These are phyloP conservation scores for Stichopus horrens DNA, from an alignment of 53 echinoderm and acorn worm genomes.

Conservation along the genomic window DNA sequence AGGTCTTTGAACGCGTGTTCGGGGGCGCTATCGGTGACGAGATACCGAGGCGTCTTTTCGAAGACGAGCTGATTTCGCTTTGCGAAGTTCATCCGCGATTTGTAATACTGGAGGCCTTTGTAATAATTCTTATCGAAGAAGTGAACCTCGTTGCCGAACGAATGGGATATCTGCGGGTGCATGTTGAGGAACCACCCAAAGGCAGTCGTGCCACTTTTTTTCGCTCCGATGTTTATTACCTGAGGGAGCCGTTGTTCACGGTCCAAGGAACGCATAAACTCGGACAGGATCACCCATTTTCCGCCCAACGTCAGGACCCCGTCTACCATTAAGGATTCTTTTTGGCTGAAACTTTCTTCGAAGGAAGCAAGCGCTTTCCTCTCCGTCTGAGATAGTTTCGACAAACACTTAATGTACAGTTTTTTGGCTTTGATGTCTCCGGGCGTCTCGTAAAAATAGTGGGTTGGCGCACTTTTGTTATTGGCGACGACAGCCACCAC, in stretches of 20 bases:
- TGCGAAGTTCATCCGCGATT: conserved; percentile 63
- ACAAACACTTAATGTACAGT: conserved; percentile 11
- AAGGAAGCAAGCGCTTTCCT: neutral
- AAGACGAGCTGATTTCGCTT: conserved; percentile 47
- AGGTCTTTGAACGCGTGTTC: conserved; percentile 47
- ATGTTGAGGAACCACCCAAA: conserved; percentile 62
- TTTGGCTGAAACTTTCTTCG: neutral
- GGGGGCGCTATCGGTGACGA: conserved; percentile 58
- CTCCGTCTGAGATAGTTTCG: conserved; percentile 12
- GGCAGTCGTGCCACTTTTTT: conserved; percentile 81
- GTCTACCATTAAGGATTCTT: neutral
- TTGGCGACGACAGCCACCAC: neutral
- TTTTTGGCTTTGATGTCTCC: conserved; percentile 18
- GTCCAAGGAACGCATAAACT: conserved; percentile 39
- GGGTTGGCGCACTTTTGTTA: neutral
- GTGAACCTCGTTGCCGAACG: conserved; percentile 62
- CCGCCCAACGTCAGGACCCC: neutral
- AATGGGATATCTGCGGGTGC: conserved; percentile 63
- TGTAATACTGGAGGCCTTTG: conserved; percentile 62
- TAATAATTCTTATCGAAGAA: conserved; percentile 65
- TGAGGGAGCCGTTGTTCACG: conserved; percentile 60
- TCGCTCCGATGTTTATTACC: conserved; percentile 66
- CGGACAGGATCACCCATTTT: conserved; percentile 48
- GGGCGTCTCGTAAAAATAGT: conserved; percentile 28
- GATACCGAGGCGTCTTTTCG: conserved; percentile 75